Conservation (phyloP, 64 coral and sea anemone species). For the Dendronephthya gigantea region DNA sequence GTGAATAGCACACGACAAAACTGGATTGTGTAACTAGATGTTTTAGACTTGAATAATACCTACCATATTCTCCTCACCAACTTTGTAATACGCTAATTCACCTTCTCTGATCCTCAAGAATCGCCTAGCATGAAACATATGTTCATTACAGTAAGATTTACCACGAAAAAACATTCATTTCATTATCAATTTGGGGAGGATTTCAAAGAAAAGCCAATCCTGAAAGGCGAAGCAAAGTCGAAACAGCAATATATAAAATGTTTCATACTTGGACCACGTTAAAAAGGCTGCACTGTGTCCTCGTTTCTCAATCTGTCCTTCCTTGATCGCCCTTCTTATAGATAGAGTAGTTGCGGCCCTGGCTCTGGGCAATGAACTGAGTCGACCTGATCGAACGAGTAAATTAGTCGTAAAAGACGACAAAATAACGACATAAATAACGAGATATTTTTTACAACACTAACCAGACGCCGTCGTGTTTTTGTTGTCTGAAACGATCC, state of each 20-base stretch:
- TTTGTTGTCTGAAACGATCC: not conserved
- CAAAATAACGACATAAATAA: not conserved
- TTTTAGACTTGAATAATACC: too few species aligned
- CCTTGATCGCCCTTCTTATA: conserved; percentile 55
- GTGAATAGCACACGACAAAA: too few species aligned
- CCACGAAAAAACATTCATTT: too few species aligned
- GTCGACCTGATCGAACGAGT: too few species aligned
- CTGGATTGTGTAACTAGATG: too few species aligned
- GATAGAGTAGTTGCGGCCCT: not conserved
- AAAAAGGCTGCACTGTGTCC: conserved; percentile 95
- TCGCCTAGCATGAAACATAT: conserved; percentile 35
- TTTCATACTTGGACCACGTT: conserved; percentile 81
- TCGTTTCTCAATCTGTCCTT: conserved; percentile 88
- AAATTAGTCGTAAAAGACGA: not conserved
- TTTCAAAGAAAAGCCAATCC: too few species aligned
- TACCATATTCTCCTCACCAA: conserved; percentile 91
- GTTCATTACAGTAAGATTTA: too few species aligned
- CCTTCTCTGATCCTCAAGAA: conserved; percentile 67
- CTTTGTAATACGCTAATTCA: conserved; percentile 85
- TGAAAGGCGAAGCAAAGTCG: not conserved
- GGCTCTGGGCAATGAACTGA: not conserved
- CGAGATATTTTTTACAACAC: not conserved
- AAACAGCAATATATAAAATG: not conserved
- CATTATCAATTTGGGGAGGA: too few species aligned
- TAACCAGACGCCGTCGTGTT: not conserved